These are phyloP conservation scores for Nasonovia ribisnigri DNA, from an alignment of 2,888 invertebrate genomes.

Conservation along the genomic window DNA sequence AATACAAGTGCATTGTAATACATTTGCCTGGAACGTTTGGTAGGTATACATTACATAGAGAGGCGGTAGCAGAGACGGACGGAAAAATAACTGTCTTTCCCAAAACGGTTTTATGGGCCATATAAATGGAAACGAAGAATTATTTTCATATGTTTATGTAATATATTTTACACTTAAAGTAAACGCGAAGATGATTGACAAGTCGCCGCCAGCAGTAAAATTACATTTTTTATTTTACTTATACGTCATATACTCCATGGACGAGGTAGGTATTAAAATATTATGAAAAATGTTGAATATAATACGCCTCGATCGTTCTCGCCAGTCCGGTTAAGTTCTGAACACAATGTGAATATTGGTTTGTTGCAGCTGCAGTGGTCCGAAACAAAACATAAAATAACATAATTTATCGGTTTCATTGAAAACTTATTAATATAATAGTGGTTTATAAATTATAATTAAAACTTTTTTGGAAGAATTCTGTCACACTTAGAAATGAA, in stretches of 20 bases:
- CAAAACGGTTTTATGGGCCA: not conserved
- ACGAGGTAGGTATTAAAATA: not conserved
- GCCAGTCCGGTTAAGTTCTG: not conserved
- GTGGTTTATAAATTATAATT: not conserved
- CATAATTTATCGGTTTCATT: not conserved
- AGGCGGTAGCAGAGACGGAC: not conserved
- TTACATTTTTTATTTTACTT: not conserved
- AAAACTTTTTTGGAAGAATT: not conserved
- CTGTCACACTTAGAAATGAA: not conserved
- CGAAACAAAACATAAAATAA: not conserved
- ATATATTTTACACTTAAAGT: not conserved
- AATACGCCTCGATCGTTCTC: not conserved
- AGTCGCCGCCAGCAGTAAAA: not conserved
- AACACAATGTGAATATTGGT: not conserved
- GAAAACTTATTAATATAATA: not conserved
- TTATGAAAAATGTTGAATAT: not conserved
- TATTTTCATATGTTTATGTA: not conserved
- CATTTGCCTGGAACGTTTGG: not conserved
- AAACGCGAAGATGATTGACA: not conserved
- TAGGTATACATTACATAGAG: not conserved
- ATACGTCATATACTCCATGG: not conserved
- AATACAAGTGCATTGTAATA: constrained; percentile 39
- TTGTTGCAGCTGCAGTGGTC: not conserved
- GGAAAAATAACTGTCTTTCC: constrained; percentile 29
- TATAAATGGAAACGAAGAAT: not conserved